Evolutionary conservation across 2,888 invertebrate species (phyloP).

Genomic region (Drosophila prolongata): DNA sequence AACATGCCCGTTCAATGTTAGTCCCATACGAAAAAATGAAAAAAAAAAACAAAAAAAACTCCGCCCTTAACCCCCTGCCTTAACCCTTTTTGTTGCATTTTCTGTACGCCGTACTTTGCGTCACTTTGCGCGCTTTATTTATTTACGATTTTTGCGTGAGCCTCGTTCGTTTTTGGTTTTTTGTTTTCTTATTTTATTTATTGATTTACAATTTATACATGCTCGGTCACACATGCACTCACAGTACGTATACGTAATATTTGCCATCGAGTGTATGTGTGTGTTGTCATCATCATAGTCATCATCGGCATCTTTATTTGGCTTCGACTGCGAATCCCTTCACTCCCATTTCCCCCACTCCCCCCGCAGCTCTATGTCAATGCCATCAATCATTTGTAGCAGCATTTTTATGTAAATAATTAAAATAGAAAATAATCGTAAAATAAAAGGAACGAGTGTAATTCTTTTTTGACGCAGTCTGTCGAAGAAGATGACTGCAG

Average conservation of each 20-base stretch:
- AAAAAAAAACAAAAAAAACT: not conserved
- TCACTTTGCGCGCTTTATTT: conserved; percentile 51
- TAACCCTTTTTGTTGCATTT: conserved; percentile 26
- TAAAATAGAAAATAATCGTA: conserved; percentile 66
- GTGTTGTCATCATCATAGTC: conserved; percentile 30
- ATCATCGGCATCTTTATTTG: conserved; percentile 40
- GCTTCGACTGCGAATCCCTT: conserved; percentile 23
- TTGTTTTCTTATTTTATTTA: conserved; percentile 24
- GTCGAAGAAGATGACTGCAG: conserved; percentile 32
- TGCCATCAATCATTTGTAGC: conserved; percentile 70
- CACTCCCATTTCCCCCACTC: not conserved
- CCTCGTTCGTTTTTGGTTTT: conserved; percentile 12
- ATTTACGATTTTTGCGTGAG: conserved; percentile 54
- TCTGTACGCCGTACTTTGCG: conserved; percentile 37
- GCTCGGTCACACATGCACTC: conserved; percentile 17
- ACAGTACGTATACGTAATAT: conserved; percentile 20
- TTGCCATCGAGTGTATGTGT: conserved; percentile 3
- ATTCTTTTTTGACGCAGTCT: conserved; percentile 44
- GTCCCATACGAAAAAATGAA: conserved; percentile 25
- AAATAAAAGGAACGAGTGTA: conserved; percentile 33
- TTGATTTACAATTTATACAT: conserved; percentile 51
- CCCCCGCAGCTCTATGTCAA: conserved; percentile 37
- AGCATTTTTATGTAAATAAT: conserved; percentile 63
- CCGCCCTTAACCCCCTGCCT: conserved; percentile 13
- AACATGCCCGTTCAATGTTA: conserved; percentile 68